Percentiles rank a stretch among this genome's conserved stretches.
Conservation (phyloP, 2,888 invertebrate species). For the Melanostoma scalare region DNA sequence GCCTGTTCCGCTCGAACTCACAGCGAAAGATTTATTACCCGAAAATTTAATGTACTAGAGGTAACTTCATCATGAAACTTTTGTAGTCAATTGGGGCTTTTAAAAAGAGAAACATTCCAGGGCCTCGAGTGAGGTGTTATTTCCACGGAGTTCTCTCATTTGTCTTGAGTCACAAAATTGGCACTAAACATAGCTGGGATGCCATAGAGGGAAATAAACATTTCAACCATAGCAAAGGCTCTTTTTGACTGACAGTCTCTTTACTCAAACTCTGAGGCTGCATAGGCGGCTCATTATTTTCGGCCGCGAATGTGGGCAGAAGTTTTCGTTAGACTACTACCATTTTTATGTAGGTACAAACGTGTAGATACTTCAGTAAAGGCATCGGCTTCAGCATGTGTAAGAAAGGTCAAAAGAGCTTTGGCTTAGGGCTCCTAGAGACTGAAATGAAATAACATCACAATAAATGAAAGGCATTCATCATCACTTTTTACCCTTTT, state of each 20-base stretch:
- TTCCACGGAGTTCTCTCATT: constrained; percentile 41
- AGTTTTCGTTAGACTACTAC: background rate
- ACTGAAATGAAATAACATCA: too few relatives aligned
- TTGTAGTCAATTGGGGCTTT: constrained; percentile 58
- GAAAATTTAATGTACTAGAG: constrained; percentile 65
- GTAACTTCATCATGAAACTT: constrained; percentile 50
- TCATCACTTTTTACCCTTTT: too few relatives aligned
- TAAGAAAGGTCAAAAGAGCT: too few relatives aligned
- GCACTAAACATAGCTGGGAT: constrained; percentile 28
- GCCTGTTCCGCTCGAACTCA: constrained; percentile 13
- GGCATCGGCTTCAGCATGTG: too few relatives aligned
- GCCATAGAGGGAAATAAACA: background rate
- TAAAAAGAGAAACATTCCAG: constrained; percentile 32
- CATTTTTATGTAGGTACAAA: too few relatives aligned
- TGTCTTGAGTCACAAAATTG: constrained; percentile 33
- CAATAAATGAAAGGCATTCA: too few relatives aligned
- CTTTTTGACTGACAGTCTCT: background rate
- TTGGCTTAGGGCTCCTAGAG: too few relatives aligned
- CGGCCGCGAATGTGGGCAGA: constrained; percentile 37
- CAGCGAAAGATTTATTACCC: constrained; percentile 62
- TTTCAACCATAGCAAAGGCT: background rate
- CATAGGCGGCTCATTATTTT: constrained; percentile 46
- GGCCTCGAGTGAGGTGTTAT: constrained; percentile 12
- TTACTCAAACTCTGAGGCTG: constrained; percentile 34
- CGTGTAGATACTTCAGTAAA: too few relatives aligned